phyloP scores from a whole-genome alignment of 2,113 vertebrate genomes.

The Paralichthys olivaceus region DNA sequence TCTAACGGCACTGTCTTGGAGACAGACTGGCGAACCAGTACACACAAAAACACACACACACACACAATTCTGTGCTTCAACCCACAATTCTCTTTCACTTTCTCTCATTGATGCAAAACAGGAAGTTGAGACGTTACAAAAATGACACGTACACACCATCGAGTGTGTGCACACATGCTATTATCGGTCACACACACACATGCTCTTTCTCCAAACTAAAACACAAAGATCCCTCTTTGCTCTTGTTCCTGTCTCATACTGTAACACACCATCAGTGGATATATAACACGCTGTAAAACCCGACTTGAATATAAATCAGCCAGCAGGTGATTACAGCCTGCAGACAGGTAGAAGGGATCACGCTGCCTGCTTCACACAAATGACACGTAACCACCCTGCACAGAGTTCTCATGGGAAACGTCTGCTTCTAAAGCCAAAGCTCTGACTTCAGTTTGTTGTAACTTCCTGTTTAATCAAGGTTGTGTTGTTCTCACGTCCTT shows the following conservation, averaged over 20 bases:
- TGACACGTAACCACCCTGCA: too few relatives aligned
- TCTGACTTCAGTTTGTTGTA: too few relatives aligned
- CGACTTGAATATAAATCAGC: slow-evolving; percentile 7
- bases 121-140: too few relatives aligned
- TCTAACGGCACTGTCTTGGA: slow-evolving; percentile 45
- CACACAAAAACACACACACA: slow-evolving; percentile 4
- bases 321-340: neutral
- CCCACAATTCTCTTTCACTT: neutral
- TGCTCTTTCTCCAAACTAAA: neutral
- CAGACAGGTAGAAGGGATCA: neutral
- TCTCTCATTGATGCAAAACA: neutral
- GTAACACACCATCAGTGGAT: neutral
- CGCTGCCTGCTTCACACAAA: neutral
- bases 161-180: slow-evolving; percentile 2
- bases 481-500: too few relatives aligned
- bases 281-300: neutral
- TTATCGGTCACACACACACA: slow-evolving; percentile 12
- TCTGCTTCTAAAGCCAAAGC: neutral
- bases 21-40: slow-evolving; percentile 27
- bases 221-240: neutral
- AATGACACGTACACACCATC: neutral
- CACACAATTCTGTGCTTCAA: slow-evolving; percentile 5
- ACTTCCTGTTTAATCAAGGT: neutral
- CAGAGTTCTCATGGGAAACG: too few relatives aligned
- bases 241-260: neutral